These are phyloP conservation scores for Vespertilio murinus DNA, from an alignment of 2,797 vertebrate species.

Conservation along the genomic window DNA sequence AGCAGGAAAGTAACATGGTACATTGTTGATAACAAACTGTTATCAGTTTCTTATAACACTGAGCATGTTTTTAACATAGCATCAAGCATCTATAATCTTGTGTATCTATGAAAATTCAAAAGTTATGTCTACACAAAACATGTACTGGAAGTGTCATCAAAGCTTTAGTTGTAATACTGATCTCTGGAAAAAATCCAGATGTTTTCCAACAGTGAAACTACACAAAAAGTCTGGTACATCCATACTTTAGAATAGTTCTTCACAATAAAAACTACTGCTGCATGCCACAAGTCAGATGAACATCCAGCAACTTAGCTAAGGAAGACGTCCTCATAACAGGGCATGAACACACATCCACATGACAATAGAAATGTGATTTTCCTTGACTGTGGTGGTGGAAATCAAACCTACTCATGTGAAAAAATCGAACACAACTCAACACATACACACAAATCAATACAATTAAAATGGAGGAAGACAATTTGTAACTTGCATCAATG, in stretches of 20 bases:
- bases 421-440: constrained; percentile 19
- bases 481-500: neutral
- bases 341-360: neutral
- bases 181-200: neutral
- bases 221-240: neutral
- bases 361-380: neutral
- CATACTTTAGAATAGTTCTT: neutral
- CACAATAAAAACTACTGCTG: neutral
- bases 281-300: neutral
- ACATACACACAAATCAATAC: neutral
- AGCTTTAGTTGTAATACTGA: neutral
- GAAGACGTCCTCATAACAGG: neutral
- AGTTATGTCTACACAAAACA: neutral
- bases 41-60: neutral
- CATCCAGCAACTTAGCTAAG: neutral
- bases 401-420: neutral
- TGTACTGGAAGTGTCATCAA: neutral
- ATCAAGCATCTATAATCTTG: constrained; percentile 1
- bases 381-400: neutral
- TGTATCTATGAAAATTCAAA: neutral
- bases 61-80: neutral
- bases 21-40: neutral
- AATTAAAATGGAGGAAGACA: neutral
- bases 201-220: neutral
- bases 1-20: neutral